Evolutionary conservation across 2,888 invertebrate species (phyloP).

Genomic region (Tethea ocularis): DNA sequence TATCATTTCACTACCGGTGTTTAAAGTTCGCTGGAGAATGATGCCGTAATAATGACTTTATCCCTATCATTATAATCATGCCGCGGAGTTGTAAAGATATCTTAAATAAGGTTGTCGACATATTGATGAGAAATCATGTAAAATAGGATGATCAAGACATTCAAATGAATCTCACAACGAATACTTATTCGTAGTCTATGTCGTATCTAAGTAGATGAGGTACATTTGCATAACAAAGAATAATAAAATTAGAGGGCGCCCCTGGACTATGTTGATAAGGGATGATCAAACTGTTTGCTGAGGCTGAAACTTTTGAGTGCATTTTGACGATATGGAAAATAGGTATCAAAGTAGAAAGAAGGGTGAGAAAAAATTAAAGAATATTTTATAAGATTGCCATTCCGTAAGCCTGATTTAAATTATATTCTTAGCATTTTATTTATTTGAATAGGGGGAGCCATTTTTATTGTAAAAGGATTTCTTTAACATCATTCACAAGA

Average conservation of each 20-base stretch:
- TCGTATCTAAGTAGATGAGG: too few species aligned
- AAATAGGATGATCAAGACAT: background rate
- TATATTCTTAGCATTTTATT: background rate
- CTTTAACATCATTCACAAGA: too few species aligned
- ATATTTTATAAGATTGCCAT: background rate
- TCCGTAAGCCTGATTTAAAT: background rate
- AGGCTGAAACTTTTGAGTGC: constrained; percentile 7
- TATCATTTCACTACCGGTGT: constrained; percentile 42
- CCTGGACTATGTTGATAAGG: background rate
- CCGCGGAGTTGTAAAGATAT: background rate
- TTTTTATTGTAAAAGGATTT: too few species aligned
- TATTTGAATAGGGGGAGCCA: background rate
- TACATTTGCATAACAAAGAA: constrained; percentile 5
- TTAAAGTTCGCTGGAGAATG: constrained; percentile 19
- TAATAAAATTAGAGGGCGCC: background rate
- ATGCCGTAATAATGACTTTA: constrained; percentile 33
- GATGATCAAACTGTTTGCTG: constrained; percentile 1
- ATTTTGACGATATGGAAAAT: constrained; percentile 7
- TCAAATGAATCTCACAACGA: background rate
- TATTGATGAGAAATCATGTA: background rate
- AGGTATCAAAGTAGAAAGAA: background rate
- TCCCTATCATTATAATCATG: constrained; percentile 5
- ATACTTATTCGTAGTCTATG: too few species aligned
- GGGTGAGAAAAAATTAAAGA: constrained; percentile 1
- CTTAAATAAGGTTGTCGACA: background rate